These are phyloP conservation scores for Tuta absoluta DNA, from an alignment of 2,888 invertebrate species.

Conservation along the genomic window DNA sequence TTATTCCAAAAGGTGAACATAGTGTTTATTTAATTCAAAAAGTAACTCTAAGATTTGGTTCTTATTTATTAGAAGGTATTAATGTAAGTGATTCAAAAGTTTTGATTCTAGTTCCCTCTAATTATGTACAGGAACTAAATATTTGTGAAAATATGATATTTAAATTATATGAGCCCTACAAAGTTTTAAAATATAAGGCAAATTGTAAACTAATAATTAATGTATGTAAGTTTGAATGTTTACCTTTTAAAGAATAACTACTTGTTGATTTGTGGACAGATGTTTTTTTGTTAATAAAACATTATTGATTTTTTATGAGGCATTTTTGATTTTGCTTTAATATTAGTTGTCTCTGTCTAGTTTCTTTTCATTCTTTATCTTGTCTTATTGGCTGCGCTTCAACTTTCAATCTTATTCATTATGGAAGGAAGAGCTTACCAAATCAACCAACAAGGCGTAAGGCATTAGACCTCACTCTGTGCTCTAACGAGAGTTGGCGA, in stretches of 20 bases:
- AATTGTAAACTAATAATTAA: constrained; percentile 58
- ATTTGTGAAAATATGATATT: constrained; percentile 49
- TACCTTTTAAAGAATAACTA: constrained; percentile 24
- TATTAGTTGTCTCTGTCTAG: too few species aligned
- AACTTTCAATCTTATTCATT: too few species aligned
- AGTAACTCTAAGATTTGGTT: constrained; percentile 58
- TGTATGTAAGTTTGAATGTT: constrained; percentile 68
- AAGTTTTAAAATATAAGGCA: constrained; percentile 44
- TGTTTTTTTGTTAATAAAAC: not conserved
- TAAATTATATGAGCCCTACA: constrained; percentile 65
- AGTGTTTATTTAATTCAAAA: constrained; percentile 55
- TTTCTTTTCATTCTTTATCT: too few species aligned
- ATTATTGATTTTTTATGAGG: not conserved
- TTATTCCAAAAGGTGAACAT: constrained; percentile 61
- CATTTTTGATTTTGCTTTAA: too few species aligned
- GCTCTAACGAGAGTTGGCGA: too few species aligned
- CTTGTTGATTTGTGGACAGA: not conserved
- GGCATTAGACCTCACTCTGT: too few species aligned
- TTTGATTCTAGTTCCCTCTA: constrained; percentile 58
- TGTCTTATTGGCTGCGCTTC: too few species aligned
- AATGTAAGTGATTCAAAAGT: constrained; percentile 49
- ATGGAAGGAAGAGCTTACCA: too few species aligned
- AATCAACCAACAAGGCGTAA: too few species aligned
- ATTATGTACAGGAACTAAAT: constrained; percentile 47
- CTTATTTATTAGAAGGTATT: constrained; percentile 53